Evolutionary conservation across 2,888 invertebrate genomes (phyloP).

Genomic region (Gymnoscelis rufifasciata): DNA sequence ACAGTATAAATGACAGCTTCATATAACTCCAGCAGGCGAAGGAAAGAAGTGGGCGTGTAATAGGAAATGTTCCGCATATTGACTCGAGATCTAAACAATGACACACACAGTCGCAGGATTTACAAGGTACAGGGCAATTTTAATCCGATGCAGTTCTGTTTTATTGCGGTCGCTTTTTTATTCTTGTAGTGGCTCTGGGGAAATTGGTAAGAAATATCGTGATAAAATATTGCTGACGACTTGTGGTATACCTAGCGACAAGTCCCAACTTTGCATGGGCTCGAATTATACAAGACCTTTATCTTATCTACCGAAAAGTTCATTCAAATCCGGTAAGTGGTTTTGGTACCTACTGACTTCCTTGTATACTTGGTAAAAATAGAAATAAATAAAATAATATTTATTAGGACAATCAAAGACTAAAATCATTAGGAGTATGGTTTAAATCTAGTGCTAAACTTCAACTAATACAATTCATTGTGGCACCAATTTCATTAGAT

Average conservation of each 20-base stretch:
- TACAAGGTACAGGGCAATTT: slow-evolving; percentile 34
- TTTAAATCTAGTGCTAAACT: too few relatives aligned
- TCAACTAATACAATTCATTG: too few relatives aligned
- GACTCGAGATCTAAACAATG: slow-evolving; percentile 78
- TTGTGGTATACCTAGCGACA: background rate
- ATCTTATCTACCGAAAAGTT: background rate
- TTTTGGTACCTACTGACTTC: too few relatives aligned
- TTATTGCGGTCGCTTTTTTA: slow-evolving; percentile 17
- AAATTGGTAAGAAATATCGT: background rate
- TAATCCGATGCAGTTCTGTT: slow-evolving; percentile 32
- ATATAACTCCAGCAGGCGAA: slow-evolving; percentile 47
- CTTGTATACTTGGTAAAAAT: too few relatives aligned
- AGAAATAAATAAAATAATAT: too few relatives aligned
- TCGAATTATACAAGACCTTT: too few relatives aligned
- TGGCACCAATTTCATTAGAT: too few relatives aligned
- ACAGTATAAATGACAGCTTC: slow-evolving; percentile 38
- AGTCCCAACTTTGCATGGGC: too few relatives aligned
- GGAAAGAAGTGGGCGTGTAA: slow-evolving; percentile 78
- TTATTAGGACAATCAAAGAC: too few relatives aligned
- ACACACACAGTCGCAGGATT: slow-evolving; percentile 46
- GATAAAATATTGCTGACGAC: background rate
- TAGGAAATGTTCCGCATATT: slow-evolving; percentile 80
- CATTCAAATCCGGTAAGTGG: too few relatives aligned
- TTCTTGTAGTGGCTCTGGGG: background rate
- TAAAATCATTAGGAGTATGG: too few relatives aligned